phyloP scores from a whole-genome alignment of 2,888 invertebrate genomes.

The Pollenia amentaria region DNA sequence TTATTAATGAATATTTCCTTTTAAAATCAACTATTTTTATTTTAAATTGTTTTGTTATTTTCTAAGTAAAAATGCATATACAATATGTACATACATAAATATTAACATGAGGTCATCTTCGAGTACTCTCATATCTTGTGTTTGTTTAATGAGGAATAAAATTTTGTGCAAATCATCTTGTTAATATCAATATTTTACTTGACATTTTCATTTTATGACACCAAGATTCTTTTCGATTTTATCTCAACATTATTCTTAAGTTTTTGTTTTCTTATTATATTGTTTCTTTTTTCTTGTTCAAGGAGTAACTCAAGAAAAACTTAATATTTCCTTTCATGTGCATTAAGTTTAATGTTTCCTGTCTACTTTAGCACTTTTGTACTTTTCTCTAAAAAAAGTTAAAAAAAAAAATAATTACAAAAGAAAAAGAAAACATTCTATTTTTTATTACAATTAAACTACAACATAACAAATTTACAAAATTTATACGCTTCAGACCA shows the following conservation, averaged over 20 bases:
- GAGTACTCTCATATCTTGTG: neutral
- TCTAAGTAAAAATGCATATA: neutral
- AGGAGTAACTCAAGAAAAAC: slow-evolving; percentile 24
- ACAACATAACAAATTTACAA: slow-evolving; percentile 37
- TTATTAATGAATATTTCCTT: too few species aligned
- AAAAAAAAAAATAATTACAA: neutral
- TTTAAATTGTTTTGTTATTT: neutral
- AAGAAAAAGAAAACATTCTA: slow-evolving; percentile 13
- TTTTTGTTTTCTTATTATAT: neutral
- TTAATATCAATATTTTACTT: slow-evolving; percentile 6
- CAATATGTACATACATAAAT: too few species aligned
- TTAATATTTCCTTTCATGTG: slow-evolving; percentile 34
- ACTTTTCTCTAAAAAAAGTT: neutral
- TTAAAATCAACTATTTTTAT: too few species aligned
- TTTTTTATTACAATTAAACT: slow-evolving; percentile 24
- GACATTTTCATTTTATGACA: slow-evolving; percentile 14
- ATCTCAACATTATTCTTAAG: neutral
- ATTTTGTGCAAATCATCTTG: slow-evolving; percentile 39
- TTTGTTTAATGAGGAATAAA: slow-evolving; percentile 4
- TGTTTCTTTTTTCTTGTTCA: neutral
- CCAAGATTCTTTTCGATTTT: neutral
- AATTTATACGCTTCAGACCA: neutral
- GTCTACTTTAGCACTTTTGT: slow-evolving; percentile 43
- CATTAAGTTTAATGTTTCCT: slow-evolving; percentile 57
- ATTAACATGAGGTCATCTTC: slow-evolving; percentile 6